These are phyloP conservation scores for Chiridota heheva DNA, from an alignment of 35 echinoderm and acorn worm genomes.

Conservation along the genomic window DNA sequence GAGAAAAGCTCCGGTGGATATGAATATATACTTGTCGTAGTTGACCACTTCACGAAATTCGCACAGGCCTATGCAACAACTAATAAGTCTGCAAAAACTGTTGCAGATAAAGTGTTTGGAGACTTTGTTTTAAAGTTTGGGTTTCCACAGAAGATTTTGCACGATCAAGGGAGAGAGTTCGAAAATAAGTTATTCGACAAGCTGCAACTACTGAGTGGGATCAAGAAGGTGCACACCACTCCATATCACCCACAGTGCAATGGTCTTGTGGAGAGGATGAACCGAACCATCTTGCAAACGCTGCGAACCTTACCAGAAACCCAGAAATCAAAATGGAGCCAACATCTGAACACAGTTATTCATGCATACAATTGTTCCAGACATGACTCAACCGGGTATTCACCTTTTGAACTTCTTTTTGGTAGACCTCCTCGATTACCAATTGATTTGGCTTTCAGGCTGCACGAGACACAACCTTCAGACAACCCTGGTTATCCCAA, in stretches of 20 bases:
- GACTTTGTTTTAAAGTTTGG: conserved; percentile 52
- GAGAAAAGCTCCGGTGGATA: conserved; percentile 48
- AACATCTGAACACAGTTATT: conserved; percentile 4
- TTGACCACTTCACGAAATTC: conserved; percentile 58
- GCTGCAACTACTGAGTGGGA: conserved; percentile 31
- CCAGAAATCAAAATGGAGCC: conserved; percentile 13
- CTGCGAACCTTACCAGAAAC: conserved; percentile 17
- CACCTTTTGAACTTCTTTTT: conserved; percentile 46
- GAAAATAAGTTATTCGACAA: conserved; percentile 21
- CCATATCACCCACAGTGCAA: not conserved
- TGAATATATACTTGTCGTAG: too few relatives aligned
- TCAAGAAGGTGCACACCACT: not conserved
- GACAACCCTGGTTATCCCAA: too few relatives aligned
- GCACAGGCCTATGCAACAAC: conserved; percentile 60
- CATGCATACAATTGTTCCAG: conserved; percentile 47
- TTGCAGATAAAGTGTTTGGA: conserved; percentile 15
- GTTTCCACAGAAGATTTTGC: conserved; percentile 28
- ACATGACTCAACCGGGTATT: conserved; percentile 38
- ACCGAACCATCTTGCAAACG: conserved; percentile 24
- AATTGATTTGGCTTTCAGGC: too few relatives aligned
- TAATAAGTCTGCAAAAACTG: not conserved
- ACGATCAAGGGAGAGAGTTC: conserved; percentile 66
- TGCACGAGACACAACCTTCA: too few relatives aligned
- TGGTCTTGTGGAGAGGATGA: conserved; percentile 10
- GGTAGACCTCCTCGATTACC: conserved; percentile 5